phyloP scores from a whole-genome alignment of 2,113 vertebrate species.

The Ptilonorhynchus violaceus region DNA sequence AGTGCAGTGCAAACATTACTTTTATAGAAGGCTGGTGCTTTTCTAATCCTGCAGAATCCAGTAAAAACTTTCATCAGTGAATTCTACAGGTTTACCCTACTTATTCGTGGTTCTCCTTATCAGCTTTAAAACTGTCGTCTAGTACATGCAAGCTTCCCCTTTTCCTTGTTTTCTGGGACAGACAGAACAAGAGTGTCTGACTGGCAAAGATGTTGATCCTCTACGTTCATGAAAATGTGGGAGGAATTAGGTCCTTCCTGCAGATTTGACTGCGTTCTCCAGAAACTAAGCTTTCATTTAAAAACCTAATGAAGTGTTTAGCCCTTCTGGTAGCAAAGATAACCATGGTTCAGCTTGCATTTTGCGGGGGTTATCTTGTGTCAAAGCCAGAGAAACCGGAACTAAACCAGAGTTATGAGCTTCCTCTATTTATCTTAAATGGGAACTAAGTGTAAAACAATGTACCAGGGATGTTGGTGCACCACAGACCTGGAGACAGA shows the following conservation, averaged over 20 bases:
- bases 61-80: background rate
- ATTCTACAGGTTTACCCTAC: background rate
- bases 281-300: conserved; percentile 58
- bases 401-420: background rate
- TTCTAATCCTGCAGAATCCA: background rate
- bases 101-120: background rate
- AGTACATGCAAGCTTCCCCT: background rate
- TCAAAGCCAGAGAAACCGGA: conserved; percentile 4
- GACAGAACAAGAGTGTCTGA: background rate
- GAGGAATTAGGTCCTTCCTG: conserved; percentile 44
- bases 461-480: background rate
- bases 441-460: background rate
- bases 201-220: conserved; percentile 46
- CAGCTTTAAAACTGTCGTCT: background rate
- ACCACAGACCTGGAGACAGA: background rate
- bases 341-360: background rate
- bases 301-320: conserved; percentile 62
- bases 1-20: background rate
- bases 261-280: background rate
- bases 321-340: conserved; percentile 60
- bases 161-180: conserved; percentile 22
- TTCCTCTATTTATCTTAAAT: background rate
- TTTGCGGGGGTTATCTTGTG: conserved; percentile 12
- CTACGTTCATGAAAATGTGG: conserved; percentile 22
- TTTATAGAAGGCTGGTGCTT: background rate